phyloP scores from a whole-genome alignment of 2,888 invertebrate species.

The Notodonta ziczac region DNA sequence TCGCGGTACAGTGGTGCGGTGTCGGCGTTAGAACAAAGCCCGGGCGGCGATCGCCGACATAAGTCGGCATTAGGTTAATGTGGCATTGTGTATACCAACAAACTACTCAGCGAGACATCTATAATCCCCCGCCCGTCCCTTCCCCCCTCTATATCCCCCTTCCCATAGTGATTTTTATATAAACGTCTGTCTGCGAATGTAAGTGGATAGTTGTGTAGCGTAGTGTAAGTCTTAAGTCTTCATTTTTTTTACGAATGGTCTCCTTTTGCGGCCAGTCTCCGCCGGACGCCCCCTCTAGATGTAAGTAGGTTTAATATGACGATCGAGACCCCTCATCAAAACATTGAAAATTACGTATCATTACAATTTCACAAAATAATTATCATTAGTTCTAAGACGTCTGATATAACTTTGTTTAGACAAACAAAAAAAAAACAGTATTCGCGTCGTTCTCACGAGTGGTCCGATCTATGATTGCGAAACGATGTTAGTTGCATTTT shows the following conservation, averaged over 20 bases:
- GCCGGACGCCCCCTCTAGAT: conserved; percentile 62
- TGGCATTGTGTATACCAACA: conserved; percentile 76
- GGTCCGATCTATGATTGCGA: conserved; percentile 58
- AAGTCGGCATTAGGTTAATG: conserved; percentile 69
- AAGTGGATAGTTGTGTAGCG: conserved; percentile 56
- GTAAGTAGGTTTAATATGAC: conserved; percentile 68
- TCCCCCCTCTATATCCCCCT: conserved; percentile 22
- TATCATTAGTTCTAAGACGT: conserved; percentile 52
- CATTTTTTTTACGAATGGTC: conserved; percentile 50
- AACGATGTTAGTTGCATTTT: conserved; percentile 66
- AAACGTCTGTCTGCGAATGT: conserved; percentile 50
- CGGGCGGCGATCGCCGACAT: conserved; percentile 42
- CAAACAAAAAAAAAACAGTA: conserved; percentile 52
- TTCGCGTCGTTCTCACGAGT: conserved; percentile 50
- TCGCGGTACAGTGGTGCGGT: conserved; percentile 41
- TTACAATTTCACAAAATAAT: conserved; percentile 49
- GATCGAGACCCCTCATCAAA: conserved; percentile 41
- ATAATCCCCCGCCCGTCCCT: conserved; percentile 35
- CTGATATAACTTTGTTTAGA: conserved; percentile 25
- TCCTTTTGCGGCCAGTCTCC: conserved; percentile 44
- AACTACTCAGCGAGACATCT: conserved; percentile 77
- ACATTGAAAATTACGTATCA: conserved; percentile 28
- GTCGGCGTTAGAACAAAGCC: conserved; percentile 66
- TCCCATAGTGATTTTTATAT: conserved; percentile 34
- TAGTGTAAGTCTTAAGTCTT: conserved; percentile 55